phyloP scores from a whole-genome alignment of 2,888 invertebrate species.

The Syrista parreyssii region DNA sequence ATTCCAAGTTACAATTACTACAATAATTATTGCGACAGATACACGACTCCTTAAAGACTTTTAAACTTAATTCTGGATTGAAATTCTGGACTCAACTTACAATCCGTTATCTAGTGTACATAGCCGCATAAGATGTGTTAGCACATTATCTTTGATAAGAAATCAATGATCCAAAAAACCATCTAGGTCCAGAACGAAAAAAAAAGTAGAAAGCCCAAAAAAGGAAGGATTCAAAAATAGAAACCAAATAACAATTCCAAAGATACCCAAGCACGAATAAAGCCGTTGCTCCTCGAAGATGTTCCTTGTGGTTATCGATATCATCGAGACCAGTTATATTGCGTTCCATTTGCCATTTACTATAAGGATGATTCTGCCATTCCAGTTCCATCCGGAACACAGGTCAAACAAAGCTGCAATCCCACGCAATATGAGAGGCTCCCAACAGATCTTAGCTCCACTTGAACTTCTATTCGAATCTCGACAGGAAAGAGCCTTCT shows the following conservation, averaged over 20 bases:
- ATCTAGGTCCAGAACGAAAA: no score
- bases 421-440: neutral
- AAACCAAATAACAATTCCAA: neutral
- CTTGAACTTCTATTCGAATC: neutral
- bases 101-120: neutral
- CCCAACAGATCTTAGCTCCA: neutral
- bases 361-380: neutral
- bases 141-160: no score
- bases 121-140: neutral
- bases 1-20: neutral
- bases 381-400: neutral
- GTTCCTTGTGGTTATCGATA: neutral
- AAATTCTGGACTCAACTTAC: neutral
- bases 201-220: no score
- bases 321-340: neutral
- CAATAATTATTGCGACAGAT: neutral
- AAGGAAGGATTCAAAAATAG: no score
- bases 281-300: neutral
- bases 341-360: neutral
- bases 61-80: neutral
- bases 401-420: neutral
- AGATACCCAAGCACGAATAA: neutral
- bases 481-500: neutral
- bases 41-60: neutral
- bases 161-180: no score